Percentiles rank a stretch among this genome's conserved stretches.
Evolutionary conservation across 2,888 invertebrate species (phyloP).

Genomic region (Lordiphosa fenestrarum): DNA sequence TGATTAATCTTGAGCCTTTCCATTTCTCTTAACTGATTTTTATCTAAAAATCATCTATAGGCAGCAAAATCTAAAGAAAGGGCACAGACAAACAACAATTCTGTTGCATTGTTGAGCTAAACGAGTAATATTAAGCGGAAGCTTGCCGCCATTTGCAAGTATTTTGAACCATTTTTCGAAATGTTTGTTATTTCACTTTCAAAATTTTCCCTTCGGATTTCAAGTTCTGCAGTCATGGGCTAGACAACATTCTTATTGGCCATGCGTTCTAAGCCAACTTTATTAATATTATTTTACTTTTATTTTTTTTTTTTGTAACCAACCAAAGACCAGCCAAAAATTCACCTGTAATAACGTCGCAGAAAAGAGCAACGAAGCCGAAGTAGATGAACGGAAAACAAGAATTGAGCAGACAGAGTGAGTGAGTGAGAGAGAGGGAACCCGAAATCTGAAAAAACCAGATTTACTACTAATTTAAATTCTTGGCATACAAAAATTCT

Average conservation of each 20-base stretch:
- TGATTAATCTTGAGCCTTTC: too few relatives aligned
- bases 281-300: too few relatives aligned
- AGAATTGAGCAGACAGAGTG: slow-evolving; percentile 42
- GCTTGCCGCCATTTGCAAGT: too few relatives aligned
- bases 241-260: slow-evolving; percentile 6
- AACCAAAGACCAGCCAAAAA: slow-evolving; percentile 26
- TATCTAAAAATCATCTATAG: too few relatives aligned
- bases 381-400: slow-evolving; percentile 37
- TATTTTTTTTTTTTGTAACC: slow-evolving; percentile 1
- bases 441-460: slow-evolving; percentile 66
- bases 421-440: slow-evolving; percentile 31
- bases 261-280: slow-evolving; percentile 23
- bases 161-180: too few relatives aligned
- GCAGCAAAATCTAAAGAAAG: too few relatives aligned
- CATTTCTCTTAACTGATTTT: too few relatives aligned
- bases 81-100: too few relatives aligned
- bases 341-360: slow-evolving; percentile 70
- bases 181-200: slow-evolving; percentile 19
- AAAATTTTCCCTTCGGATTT: slow-evolving; percentile 10
- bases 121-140: too few relatives aligned
- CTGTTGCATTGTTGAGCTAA: too few relatives aligned
- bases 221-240: not conserved
- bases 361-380: slow-evolving; percentile 41
- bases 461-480: slow-evolving; percentile 75
- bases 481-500: slow-evolving; percentile 64